Conservation (phyloP, 2,797 vertebrate species). For the Premnoplex brunnescens region DNA sequence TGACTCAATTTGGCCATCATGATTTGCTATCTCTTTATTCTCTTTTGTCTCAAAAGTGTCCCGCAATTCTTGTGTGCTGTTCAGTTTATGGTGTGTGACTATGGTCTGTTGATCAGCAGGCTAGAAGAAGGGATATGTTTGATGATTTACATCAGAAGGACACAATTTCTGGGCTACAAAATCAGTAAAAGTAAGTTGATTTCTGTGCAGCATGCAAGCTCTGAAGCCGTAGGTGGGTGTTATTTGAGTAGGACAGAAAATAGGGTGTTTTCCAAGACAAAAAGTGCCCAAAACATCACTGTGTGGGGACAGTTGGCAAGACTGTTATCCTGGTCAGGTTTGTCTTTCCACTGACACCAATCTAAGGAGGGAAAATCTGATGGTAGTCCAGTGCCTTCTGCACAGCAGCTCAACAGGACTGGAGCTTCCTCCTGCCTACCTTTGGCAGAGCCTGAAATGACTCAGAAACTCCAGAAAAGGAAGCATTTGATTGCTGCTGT, state of each 20-base stretch:
- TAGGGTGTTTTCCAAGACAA: neutral
- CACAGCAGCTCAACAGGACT: neutral
- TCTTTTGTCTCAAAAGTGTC: neutral
- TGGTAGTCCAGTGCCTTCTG: neutral
- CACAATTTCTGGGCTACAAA: neutral
- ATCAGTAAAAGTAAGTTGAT: neutral
- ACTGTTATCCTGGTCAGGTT: neutral
- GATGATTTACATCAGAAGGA: neutral
- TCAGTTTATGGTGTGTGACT: neutral
- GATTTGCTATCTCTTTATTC: neutral
- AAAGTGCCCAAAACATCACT: neutral
- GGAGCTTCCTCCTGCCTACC: neutral
- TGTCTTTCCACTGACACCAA: neutral
- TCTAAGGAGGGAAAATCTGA: neutral
- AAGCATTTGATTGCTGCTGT: neutral
- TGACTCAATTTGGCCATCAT: neutral
- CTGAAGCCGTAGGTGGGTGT: neutral
- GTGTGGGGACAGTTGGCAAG: neutral
- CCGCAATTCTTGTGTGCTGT: neutral
- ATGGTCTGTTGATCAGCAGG: neutral
- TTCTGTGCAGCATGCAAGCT: rapidly evolving
- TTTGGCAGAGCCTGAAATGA: neutral
- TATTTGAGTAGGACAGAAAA: neutral
- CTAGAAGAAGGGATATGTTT: neutral
- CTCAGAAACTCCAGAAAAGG: neutral